Evolutionary conservation across 37 sponge, comb jelly and placozoan species (phyloP), one percentile per base, ranked within the genome.

Genomic region (Aphrocallistes beatrix): DNA sequence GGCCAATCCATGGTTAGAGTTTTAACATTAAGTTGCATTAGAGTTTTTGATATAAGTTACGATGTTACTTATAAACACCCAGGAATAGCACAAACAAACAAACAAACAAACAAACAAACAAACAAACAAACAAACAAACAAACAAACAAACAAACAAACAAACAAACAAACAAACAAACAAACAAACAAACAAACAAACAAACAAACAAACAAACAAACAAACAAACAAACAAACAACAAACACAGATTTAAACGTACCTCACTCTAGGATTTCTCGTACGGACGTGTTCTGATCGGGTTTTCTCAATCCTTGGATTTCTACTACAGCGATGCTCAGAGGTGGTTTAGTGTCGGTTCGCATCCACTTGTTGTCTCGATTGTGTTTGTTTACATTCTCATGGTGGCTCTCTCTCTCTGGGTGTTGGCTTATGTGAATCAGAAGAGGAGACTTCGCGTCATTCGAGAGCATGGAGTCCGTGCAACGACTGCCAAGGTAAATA

Each of bases 351-450:
- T 60, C 6, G 75, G 75, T 6, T 3, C 21, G n/a, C 75, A 60
- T 28, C 75, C 75, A 6, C 75, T 60, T 21, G 75, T 60, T 3
- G 75, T 60, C 3, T 32, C 75, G 3, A 38, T 88, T 17, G 83
- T 83, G 21, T 93, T 93, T 85, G 37, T 95, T 42, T 90, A 85
- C 82, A 60, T 91, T n/a, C 85, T 81, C 34, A 48, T 93, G 34
- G 75, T 88, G 36, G 88, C 90, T 25, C 47, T 86, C 81, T 25
- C 85, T 23, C 89, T 95, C 82, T 83, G 91, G 48, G 51, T 92
- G 47, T 36, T 91, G 36, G 96, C 90, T 75, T 91, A 85, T 0
- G 84, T 83, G 60, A 90, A 87, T 47, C 69, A 93, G 86, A 37
- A 85, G 25, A 83, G 89, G 38, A 82, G 91, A 38, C 48, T 51